A percentile compares a stretch with the other conserved stretches of the same genome.
Conservation (phyloP, 2,113 vertebrate genomes). For the Mormyrus iriodes region DNA sequence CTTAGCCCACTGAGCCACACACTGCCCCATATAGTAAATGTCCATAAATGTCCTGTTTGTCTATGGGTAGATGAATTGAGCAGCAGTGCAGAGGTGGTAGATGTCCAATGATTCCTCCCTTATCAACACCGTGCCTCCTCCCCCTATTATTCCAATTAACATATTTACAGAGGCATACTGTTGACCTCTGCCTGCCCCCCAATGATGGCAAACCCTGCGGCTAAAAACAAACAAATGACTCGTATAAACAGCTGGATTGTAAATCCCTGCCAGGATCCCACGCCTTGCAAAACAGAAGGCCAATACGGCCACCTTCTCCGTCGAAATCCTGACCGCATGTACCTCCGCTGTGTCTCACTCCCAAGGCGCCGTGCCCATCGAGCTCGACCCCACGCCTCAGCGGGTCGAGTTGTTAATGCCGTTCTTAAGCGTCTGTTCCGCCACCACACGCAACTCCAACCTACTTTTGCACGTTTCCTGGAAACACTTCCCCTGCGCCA, state of each 20-base stretch:
- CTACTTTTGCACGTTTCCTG: neutral
- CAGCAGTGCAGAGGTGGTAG: neutral
- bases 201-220: neutral
- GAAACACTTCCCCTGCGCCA: neutral
- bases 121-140: neutral
- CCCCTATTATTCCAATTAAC: constrained; percentile 24
- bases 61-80: neutral
- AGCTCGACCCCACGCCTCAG: neutral
- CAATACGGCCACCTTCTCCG: neutral
- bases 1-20: neutral
- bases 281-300: neutral
- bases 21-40: neutral
- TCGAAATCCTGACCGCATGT: neutral
- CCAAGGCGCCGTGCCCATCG: neutral
- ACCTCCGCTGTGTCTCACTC: neutral
- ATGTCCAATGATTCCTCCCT: neutral
- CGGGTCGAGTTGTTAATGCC: neutral
- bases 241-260: constrained; percentile 19
- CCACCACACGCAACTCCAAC: neutral
- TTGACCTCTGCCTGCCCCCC: constrained; percentile 18
- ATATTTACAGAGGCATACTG: constrained; percentile 31
- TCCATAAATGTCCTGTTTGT: neutral
- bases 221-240: constrained; percentile 20
- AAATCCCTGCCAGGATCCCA: neutral
- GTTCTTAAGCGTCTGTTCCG: neutral